Conservation (phyloP, 2,888 invertebrate species). For the Synanthedon tipuliformis region DNA sequence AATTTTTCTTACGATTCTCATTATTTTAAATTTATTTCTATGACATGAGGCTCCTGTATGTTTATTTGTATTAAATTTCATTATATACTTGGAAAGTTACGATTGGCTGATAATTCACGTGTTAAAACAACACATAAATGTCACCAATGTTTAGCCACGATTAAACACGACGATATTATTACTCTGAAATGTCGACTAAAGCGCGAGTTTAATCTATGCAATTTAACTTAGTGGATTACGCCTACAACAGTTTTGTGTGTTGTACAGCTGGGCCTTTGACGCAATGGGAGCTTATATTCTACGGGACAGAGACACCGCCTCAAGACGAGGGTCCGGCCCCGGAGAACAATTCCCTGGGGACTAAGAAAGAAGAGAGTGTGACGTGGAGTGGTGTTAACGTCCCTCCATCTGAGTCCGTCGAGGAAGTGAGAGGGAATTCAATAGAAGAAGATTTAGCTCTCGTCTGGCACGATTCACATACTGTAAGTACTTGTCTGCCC, state of each 20-base stretch:
- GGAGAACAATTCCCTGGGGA: slow-evolving; percentile 54
- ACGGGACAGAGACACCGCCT: slow-evolving; percentile 78
- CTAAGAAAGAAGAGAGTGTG: slow-evolving; percentile 15
- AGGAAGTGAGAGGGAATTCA: slow-evolving; percentile 72
- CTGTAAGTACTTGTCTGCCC: slow-evolving; percentile 51
- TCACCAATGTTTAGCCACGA: too few species aligned
- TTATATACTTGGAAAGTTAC: too few species aligned
- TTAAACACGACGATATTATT: background rate
- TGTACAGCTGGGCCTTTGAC: slow-evolving; percentile 71
- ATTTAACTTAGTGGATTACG: background rate
- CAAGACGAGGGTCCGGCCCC: slow-evolving; percentile 76
- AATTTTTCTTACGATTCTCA: too few species aligned
- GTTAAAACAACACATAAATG: too few species aligned
- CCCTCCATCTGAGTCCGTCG: slow-evolving; percentile 27
- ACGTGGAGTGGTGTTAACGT: slow-evolving; percentile 11
- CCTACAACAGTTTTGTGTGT: slow-evolving; percentile 13
- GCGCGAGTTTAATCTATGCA: background rate
- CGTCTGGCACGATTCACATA: slow-evolving; percentile 74
- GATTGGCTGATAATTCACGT: too few species aligned
- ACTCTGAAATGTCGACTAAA: background rate
- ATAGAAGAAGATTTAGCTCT: slow-evolving; percentile 69
- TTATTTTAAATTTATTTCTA: too few species aligned
- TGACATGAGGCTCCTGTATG: too few species aligned
- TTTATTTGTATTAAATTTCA: too few species aligned
- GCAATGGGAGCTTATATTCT: slow-evolving; percentile 86